phyloP scores from a whole-genome alignment of 2,888 invertebrate species.

The Scelioninae gen. 2 region DNA sequence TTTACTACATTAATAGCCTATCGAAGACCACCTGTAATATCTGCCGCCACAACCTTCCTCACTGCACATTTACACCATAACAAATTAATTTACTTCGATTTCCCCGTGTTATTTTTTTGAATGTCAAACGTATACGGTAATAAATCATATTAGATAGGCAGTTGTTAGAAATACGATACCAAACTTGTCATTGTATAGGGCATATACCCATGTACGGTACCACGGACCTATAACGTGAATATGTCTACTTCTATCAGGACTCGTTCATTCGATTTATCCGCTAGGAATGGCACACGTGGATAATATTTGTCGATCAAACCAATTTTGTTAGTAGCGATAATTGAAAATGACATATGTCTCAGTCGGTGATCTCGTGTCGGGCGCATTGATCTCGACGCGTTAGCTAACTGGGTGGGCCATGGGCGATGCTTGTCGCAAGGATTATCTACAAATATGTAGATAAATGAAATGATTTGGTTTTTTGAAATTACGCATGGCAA shows the following conservation, averaged over 20 bases:
- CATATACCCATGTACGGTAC: slow-evolving; percentile 32
- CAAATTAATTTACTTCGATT: slow-evolving; percentile 49
- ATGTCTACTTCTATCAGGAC: slow-evolving; percentile 56
- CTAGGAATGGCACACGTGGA: slow-evolving; percentile 46
- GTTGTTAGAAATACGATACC: slow-evolving; percentile 52
- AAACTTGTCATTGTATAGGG: slow-evolving; percentile 25
- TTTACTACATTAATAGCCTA: not conserved
- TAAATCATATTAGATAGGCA: slow-evolving; percentile 47
- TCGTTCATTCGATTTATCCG: slow-evolving; percentile 44
- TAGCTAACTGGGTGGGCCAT: slow-evolving; percentile 57
- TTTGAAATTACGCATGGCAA: slow-evolving; percentile 15
- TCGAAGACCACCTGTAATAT: slow-evolving; percentile 38
- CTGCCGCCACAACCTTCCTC: slow-evolving; percentile 25
- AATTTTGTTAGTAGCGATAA: slow-evolving; percentile 54
- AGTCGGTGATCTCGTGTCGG: slow-evolving; percentile 41
- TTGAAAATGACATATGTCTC: slow-evolving; percentile 58
- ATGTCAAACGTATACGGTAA: slow-evolving; percentile 43
- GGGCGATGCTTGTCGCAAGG: slow-evolving; percentile 31
- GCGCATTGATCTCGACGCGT: slow-evolving; percentile 57
- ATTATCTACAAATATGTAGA: slow-evolving; percentile 46
- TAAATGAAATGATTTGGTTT: slow-evolving; percentile 4
- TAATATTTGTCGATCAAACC: slow-evolving; percentile 56
- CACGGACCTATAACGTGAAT: slow-evolving; percentile 35
- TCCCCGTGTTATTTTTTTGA: slow-evolving; percentile 30
- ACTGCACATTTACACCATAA: slow-evolving; percentile 32